Base-by-base conservation (phyloP, 1,140 invertebrate species). In the Drosophila arizonae region DNA sequence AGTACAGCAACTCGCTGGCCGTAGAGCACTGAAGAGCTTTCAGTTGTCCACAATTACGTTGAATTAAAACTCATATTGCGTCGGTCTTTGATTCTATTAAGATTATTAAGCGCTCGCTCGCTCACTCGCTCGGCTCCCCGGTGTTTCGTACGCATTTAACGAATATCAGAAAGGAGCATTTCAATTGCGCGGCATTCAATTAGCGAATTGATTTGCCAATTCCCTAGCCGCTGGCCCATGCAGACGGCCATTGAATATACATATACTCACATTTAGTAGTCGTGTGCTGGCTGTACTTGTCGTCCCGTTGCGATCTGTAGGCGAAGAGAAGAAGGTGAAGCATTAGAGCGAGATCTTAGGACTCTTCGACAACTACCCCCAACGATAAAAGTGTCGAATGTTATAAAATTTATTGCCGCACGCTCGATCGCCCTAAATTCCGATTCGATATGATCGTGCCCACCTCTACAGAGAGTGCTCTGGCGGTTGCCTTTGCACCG, bases 51-150 rank as follows among this genome's bases (percentile, higher is more conserved):
- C 82, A 87, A 87, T 87, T 87, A 87, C 69, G 84, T 72, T 79
- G 77, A 87, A 88, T 87, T 87, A 87, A 87, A 87, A 74, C 61
- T 76, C 60, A 56, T 79, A 78, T 81, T 72, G 72, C 72, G 79
- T 77, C 60, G 76, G 72, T 87, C 82, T 87, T 82, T 82, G 84
- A 88, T 87, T 87, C 82, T 82, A 87, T 87, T 87, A 87, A 87
- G 70, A 70, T 73, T 69, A 65, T 88, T 87, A 88, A 87, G 68
- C 69, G 65, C 36, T 39, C 30, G 52, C 9, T 24, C 21, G 21
- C 21, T 24, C 69, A 62, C 36, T 39, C 30, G 46, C 9, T 50
- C 45, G 39, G 57, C 6, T n/a, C 50, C 46, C 50, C 50, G 26
- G 26, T 62, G 13, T 50, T 58, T 43, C 61, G 80, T 28, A 58